phyloP scores from a whole-genome alignment of 2,888 invertebrate genomes.

The Leucoptera coffeella region DNA sequence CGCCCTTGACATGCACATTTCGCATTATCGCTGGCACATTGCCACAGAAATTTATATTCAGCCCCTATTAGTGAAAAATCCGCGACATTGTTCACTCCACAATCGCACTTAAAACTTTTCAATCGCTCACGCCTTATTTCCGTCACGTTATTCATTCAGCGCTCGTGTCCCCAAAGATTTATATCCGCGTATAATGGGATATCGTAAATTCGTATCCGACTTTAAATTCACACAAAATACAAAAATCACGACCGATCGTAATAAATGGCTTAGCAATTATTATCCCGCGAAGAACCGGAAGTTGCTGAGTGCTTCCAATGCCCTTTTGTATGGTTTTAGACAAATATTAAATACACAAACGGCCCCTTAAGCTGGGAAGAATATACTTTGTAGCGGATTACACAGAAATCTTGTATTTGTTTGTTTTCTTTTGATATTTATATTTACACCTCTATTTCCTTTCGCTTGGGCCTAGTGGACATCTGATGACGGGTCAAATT shows the following conservation, averaged over 20 bases:
- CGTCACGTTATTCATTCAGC: too few relatives aligned
- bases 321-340: slow-evolving; percentile 36
- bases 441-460: too few relatives aligned
- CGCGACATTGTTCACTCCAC: slow-evolving; percentile 16
- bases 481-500: too few relatives aligned
- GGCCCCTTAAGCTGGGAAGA: slow-evolving; percentile 30
- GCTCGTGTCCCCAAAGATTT: slow-evolving; percentile 44
- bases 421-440: slow-evolving; percentile 52
- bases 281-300: slow-evolving; percentile 37
- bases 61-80: too few relatives aligned
- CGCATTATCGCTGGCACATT: too few relatives aligned
- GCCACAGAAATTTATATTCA: too few relatives aligned
- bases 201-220: slow-evolving; percentile 35
- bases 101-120: slow-evolving; percentile 17
- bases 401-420: slow-evolving; percentile 48
- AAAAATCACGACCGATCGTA: slow-evolving; percentile 25
- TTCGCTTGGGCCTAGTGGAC: too few relatives aligned
- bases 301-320: slow-evolving; percentile 30
- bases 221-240: slow-evolving; percentile 22
- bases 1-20: too few relatives aligned
- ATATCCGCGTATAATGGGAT: slow-evolving; percentile 23
- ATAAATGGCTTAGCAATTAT: slow-evolving; percentile 45
- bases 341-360: slow-evolving; percentile 34
- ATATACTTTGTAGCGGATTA: slow-evolving; percentile 24
- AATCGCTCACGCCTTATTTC: slow-evolving; percentile 24